Evolutionary conservation across 1,140 invertebrate species (phyloP).

Genomic region (Ganaspis sp.): DNA sequence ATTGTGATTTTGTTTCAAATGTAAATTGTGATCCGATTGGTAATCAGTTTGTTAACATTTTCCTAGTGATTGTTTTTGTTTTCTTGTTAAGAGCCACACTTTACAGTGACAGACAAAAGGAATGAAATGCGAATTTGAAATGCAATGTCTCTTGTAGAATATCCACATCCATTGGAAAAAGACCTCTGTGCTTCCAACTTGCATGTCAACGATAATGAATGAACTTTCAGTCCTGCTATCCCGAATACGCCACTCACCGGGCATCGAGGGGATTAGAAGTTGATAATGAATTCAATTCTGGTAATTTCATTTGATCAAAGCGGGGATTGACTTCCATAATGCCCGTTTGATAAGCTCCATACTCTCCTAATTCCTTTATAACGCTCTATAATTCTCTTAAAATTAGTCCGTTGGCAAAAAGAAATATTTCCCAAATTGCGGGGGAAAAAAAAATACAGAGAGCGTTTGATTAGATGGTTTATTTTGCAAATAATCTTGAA

Average conservation of each 20-base stretch:
- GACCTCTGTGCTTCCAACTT: constrained; percentile 6
- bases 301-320: constrained; percentile 27
- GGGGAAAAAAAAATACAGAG: too few species aligned
- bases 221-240: background rate
- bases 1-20: too few species aligned
- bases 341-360: constrained; percentile 18
- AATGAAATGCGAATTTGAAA: background rate
- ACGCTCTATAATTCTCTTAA: constrained; percentile 9
- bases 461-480: too few species aligned
- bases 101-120: background rate
- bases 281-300: constrained; percentile 30
- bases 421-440: background rate
- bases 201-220: constrained; percentile 23
- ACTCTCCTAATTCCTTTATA: background rate
- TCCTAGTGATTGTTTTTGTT: background rate
- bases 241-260: constrained; percentile 4
- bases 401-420: background rate
- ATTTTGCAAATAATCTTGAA: too few species aligned
- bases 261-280: constrained; percentile 5
- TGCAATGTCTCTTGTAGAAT: background rate
- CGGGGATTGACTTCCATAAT: constrained; percentile 24
- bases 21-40: too few species aligned
- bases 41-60: background rate
- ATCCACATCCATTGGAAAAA: background rate
- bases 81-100: background rate